A percentile compares a stretch with the other conserved stretches of the same genome.
These are phyloP conservation scores for Etheostoma perlongum DNA, from an alignment of 2,797 vertebrate genomes.

Conservation along the genomic window DNA sequence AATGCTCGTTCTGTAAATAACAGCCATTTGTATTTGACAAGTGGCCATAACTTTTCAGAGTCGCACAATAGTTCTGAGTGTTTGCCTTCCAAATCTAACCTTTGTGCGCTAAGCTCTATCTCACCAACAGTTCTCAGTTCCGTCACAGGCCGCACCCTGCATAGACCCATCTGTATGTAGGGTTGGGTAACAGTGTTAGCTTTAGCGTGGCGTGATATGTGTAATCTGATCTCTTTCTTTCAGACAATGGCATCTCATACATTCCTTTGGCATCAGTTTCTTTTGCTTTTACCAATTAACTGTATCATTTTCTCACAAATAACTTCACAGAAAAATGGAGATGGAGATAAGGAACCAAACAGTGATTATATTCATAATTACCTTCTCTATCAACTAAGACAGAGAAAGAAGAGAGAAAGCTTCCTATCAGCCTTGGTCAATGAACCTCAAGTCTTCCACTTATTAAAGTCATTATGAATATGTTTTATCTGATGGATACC, in stretches of 20 bases:
- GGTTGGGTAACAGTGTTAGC: conserved; percentile 79
- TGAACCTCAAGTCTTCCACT: conserved; percentile 73
- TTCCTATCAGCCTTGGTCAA: conserved; percentile 86
- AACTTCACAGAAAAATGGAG: conserved; percentile 65
- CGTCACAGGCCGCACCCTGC: conserved; percentile 76
- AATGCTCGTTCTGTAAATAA: conserved; percentile 78
- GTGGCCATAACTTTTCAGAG: conserved; percentile 79
- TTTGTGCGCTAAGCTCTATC: conserved; percentile 81
- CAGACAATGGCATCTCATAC: conserved; percentile 64
- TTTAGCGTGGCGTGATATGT: conserved; percentile 75
- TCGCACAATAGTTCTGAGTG: conserved; percentile 76
- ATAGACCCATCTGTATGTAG: conserved; percentile 74
- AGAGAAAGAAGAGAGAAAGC: conserved; percentile 47
- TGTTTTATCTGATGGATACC: conserved; percentile 81
- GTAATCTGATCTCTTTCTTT: conserved; percentile 68
- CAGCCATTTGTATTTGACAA: conserved; percentile 77
- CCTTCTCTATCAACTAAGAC: conserved; percentile 73
- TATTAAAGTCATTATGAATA: conserved; percentile 85
- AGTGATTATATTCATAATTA: conserved; percentile 79
- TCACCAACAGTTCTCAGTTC: conserved; percentile 73
- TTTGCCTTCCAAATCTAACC: conserved; percentile 83
- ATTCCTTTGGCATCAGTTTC: conserved; percentile 66
- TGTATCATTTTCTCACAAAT: conserved; percentile 76
- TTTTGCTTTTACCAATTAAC: conserved; percentile 44
- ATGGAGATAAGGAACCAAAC: conserved; percentile 84